Evolutionary conservation across 2,113 vertebrate genomes (phyloP).

Genomic region (Gyps fulvus): DNA sequence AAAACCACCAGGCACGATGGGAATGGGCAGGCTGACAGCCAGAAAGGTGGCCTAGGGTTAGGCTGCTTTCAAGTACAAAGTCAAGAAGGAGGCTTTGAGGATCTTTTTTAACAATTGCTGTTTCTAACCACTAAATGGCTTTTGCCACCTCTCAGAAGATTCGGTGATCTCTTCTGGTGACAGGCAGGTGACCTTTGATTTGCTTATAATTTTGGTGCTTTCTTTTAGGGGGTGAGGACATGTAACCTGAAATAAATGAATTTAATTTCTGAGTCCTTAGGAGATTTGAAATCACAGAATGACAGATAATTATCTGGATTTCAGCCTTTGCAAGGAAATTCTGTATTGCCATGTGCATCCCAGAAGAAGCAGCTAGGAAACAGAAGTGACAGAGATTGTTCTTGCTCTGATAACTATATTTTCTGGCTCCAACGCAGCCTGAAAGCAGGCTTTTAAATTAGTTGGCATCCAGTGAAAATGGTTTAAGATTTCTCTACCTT

Average conservation of each 20-base stretch:
- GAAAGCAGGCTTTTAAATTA: not conserved
- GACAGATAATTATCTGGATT: not conserved
- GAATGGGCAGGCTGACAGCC: not conserved
- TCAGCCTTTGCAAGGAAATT: not conserved
- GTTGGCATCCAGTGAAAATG: not conserved
- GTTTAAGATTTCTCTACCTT: not conserved
- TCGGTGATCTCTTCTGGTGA: not conserved
- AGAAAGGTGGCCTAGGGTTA: not conserved
- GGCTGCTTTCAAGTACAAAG: not conserved
- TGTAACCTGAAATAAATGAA: not conserved
- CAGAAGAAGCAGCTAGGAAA: not conserved
- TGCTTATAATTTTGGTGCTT: not conserved
- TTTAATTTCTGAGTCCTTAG: not conserved
- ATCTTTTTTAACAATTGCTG: not conserved
- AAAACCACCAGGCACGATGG: not conserved
- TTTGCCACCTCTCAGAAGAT: not conserved
- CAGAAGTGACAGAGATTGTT: not conserved
- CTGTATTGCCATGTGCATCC: not conserved
- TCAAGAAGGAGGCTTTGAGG: not conserved
- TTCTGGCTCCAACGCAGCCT: not conserved
- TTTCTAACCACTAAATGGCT: not conserved
- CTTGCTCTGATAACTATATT: not conserved
- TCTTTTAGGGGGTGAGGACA: not conserved
- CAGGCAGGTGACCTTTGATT: not conserved
- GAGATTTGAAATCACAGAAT: not conserved